phyloP scores from a whole-genome alignment of 2,113 vertebrate species.

The Nothocercus nigrocapillus region DNA sequence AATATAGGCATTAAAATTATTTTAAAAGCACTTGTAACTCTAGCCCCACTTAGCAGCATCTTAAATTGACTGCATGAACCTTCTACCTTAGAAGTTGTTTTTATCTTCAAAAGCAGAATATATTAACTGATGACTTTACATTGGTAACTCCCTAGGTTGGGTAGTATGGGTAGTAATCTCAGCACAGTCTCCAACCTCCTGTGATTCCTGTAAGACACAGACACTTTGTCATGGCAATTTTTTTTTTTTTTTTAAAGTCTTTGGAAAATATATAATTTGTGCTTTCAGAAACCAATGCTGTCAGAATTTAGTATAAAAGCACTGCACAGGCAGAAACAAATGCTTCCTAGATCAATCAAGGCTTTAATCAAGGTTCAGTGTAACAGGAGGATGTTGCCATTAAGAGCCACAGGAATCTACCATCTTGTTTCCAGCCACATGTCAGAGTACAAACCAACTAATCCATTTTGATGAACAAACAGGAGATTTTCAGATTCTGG shows the following conservation, averaged over 20 bases:
- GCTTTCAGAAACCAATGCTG: not conserved
- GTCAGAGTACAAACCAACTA: not conserved
- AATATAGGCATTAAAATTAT: slow-evolving; percentile 18
- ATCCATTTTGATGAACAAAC: not conserved
- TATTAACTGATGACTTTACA: not conserved
- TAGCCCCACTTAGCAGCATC: not conserved
- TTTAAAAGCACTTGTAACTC: not conserved
- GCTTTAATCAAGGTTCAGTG: not conserved
- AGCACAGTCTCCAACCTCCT: not conserved
- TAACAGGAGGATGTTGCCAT: not conserved
- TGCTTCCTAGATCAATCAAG: not conserved
- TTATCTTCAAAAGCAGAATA: not conserved
- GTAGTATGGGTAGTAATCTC: not conserved
- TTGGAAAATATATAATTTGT: not conserved
- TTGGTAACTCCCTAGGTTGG: not conserved
- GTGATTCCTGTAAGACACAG: not conserved
- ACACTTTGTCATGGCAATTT: not conserved
- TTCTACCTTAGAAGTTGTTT: not conserved
- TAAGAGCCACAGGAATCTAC: not conserved
- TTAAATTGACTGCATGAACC: not conserved
- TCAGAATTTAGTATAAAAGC: slow-evolving; percentile 2
- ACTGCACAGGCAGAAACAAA: not conserved
- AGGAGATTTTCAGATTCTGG: not conserved
- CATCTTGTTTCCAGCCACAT: not conserved
- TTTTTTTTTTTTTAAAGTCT: not conserved